Conservation (phyloP, 2,797 vertebrate species). For the Melanotaenia pygmaea region DNA sequence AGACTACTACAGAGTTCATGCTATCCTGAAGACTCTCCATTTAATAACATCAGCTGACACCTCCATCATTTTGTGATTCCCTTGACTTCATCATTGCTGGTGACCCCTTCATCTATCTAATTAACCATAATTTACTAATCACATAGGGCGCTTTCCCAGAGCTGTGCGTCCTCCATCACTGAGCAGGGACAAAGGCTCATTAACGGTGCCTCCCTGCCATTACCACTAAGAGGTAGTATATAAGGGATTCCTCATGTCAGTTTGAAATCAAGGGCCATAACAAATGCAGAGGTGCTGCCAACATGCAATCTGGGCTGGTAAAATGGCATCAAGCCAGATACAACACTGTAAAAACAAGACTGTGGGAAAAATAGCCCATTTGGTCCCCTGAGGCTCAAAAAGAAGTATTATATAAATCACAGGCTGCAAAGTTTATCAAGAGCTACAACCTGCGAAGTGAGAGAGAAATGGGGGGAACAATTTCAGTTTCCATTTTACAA, state of each 20-base stretch:
- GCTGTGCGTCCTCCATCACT: constrained; percentile 70
- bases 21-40: constrained; percentile 63
- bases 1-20: constrained; percentile 38
- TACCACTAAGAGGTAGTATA: constrained; percentile 49
- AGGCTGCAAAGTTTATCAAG: constrained; percentile 66
- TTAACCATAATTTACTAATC: constrained; percentile 88
- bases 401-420: constrained; percentile 65
- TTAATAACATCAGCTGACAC: constrained; percentile 65
- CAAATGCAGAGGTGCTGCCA: constrained; percentile 59
- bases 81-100: constrained; percentile 82
- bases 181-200: constrained; percentile 84
- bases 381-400: constrained; percentile 31
- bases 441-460: constrained; percentile 65
- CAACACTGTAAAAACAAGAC: constrained; percentile 33
- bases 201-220: constrained; percentile 52
- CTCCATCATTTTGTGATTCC: constrained; percentile 76
- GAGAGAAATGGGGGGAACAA: constrained; percentile 36
- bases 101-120: constrained; percentile 88
- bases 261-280: constrained; percentile 65
- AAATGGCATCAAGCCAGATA: constrained; percentile 37
- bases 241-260: constrained; percentile 65
- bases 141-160: constrained; percentile 77
- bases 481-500: constrained; percentile 79
- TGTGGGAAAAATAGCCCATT: constrained; percentile 35
- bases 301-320: constrained; percentile 34